These are phyloP conservation scores for Marronus borbonicus DNA, from an alignment of 2,888 invertebrate genomes.

Conservation along the genomic window DNA sequence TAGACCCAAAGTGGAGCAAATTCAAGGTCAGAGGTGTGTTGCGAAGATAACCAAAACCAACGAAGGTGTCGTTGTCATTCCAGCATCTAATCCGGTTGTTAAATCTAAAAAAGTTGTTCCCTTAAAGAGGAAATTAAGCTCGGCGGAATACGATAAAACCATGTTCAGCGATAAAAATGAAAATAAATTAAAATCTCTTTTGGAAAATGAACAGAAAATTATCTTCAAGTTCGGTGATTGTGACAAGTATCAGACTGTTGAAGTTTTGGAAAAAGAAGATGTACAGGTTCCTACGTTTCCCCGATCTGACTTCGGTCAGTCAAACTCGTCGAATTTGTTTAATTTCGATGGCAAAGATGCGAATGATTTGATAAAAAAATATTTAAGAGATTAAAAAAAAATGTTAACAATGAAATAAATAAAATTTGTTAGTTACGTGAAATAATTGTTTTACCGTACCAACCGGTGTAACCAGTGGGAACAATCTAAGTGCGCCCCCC, in stretches of 20 bases:
- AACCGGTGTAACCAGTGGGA: too few species aligned
- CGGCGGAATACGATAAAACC: slow-evolving; percentile 49
- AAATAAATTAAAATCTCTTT: slow-evolving; percentile 5
- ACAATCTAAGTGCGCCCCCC: too few species aligned
- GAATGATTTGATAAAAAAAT: neutral
- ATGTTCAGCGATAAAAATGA: slow-evolving; percentile 55
- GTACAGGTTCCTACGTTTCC: neutral
- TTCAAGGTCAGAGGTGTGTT: slow-evolving; percentile 62
- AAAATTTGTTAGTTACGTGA: too few species aligned
- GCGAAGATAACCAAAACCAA: slow-evolving; percentile 61
- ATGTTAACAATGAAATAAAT: too few species aligned
- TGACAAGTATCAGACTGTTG: neutral
- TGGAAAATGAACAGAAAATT: slow-evolving; percentile 25
- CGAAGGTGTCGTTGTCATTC: slow-evolving; percentile 62
- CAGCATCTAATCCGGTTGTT: slow-evolving; percentile 48
- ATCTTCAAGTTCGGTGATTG: slow-evolving; percentile 13
- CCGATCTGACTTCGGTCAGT: neutral
- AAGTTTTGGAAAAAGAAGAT: neutral
- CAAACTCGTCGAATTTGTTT: neutral
- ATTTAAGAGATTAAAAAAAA: neutral
- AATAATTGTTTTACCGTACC: too few species aligned
- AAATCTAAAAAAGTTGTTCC: slow-evolving; percentile 46
- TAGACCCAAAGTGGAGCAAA: slow-evolving; percentile 63
- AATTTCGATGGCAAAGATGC: neutral
- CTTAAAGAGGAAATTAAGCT: slow-evolving; percentile 43